Conservation (phyloP, 2,888 invertebrate genomes). For the Theodoxus fluviatilis region DNA sequence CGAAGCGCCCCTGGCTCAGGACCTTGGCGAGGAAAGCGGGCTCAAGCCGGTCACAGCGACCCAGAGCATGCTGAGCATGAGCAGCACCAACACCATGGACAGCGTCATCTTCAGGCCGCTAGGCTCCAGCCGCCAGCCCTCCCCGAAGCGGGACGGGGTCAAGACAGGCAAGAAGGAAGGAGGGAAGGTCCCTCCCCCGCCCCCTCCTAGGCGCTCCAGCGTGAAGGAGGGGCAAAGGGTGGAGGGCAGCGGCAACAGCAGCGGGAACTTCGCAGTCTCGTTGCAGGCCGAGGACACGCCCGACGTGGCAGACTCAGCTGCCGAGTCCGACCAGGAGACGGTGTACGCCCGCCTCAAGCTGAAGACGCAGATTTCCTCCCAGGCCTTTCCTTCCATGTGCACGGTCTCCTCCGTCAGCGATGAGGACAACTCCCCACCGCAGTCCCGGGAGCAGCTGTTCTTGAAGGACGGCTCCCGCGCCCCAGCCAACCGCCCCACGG, state of each 20-base stretch:
- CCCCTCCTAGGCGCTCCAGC: conserved; percentile 28
- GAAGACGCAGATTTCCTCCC: conserved; percentile 52
- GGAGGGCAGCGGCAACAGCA: conserved; percentile 1
- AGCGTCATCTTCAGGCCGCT: conserved; percentile 47
- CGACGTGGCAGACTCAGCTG: not conserved
- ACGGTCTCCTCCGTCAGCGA: conserved; percentile 42
- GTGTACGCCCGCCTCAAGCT: conserved; percentile 51
- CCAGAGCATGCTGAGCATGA: conserved; percentile 46
- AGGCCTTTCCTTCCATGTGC: conserved; percentile 53
- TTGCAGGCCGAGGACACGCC: not conserved
- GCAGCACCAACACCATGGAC: conserved; percentile 39
- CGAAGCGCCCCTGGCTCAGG: too few relatives aligned
- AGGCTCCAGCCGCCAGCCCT: conserved; percentile 34
- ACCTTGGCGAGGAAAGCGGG: conserved; percentile 41
- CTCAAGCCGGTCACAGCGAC: conserved; percentile 38
- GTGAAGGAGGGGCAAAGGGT: not conserved
- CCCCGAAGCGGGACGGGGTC: conserved; percentile 31
- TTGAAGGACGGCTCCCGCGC: conserved; percentile 10
- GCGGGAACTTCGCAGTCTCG: conserved; percentile 3
- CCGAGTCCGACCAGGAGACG: conserved; percentile 56
- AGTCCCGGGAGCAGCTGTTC: conserved; percentile 23
- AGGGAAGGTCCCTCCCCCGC: conserved; percentile 24
- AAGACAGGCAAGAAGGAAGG: too few relatives aligned
- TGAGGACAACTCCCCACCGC: conserved; percentile 36
- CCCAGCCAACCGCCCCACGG: not conserved